Evolutionary conservation across 2,888 invertebrate genomes (phyloP).

Genomic region (Megastigmus dorsalis): DNA sequence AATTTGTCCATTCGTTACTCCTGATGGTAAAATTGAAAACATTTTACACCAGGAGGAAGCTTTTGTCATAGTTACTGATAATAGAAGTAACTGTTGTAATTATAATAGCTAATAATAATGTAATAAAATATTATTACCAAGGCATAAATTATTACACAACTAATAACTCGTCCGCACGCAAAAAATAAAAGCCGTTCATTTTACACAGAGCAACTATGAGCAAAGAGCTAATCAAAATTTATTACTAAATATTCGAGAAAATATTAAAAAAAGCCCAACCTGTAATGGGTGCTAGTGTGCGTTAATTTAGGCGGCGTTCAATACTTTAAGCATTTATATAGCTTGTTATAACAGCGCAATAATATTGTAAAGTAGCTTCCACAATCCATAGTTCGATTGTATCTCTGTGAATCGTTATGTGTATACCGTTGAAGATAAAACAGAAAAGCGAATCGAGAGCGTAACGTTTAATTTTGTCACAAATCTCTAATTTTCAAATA

Average conservation of each 20-base stretch:
- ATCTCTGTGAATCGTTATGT: constrained; percentile 46
- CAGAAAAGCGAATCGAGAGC: constrained; percentile 1
- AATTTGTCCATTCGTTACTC: constrained; percentile 32
- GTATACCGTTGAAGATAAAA: constrained; percentile 30
- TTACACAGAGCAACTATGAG: constrained; percentile 18
- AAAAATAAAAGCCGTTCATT: constrained; percentile 21
- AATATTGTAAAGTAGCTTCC: constrained; percentile 54
- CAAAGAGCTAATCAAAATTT: constrained; percentile 53
- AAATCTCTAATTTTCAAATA: constrained; percentile 9
- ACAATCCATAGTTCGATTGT: constrained; percentile 53
- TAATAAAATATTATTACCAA: constrained; percentile 35
- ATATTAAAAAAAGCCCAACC: constrained; percentile 37
- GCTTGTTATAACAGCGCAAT: constrained; percentile 53
- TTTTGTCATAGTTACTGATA: constrained; percentile 23
- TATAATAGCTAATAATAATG: constrained; percentile 25
- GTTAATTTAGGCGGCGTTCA: constrained; percentile 50
- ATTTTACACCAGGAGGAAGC: constrained; percentile 21
- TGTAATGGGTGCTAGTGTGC: constrained; percentile 51
- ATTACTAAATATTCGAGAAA: constrained; percentile 34
- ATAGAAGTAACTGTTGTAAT: constrained; percentile 20
- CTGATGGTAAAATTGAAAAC: constrained; percentile 24
- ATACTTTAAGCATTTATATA: constrained; percentile 53
- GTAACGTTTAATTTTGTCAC: background rate
- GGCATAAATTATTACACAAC: constrained; percentile 34
- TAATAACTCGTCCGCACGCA: constrained; percentile 42